Evolutionary conservation across 2,888 invertebrate genomes (phyloP).

Genomic region (Agriopis marginaria): DNA sequence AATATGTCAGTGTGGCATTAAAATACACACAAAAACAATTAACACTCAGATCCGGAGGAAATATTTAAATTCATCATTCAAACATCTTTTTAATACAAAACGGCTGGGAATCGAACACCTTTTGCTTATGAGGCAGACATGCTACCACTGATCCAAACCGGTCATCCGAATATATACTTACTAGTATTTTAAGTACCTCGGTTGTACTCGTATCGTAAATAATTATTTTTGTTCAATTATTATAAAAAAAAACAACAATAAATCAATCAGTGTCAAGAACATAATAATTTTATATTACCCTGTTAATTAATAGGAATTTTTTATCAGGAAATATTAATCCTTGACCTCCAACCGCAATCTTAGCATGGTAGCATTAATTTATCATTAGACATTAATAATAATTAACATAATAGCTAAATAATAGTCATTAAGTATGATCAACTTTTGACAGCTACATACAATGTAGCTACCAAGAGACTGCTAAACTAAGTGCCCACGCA

Average conservation of each 20-base stretch:
- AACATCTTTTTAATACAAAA: too few species aligned
- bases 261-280: background rate
- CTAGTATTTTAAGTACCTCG: too few species aligned
- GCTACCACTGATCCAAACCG: too few species aligned
- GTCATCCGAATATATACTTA: too few species aligned
- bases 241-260: background rate
- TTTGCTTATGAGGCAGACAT: too few species aligned
- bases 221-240: background rate
- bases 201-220: too few species aligned
- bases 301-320: conserved; percentile 10
- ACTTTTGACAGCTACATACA: conserved; percentile 61
- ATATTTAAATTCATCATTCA: too few species aligned
- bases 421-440: conserved; percentile 20
- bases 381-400: conserved; percentile 24
- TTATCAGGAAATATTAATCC: background rate
- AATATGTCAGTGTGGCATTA: too few species aligned
- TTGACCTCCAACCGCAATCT: conserved; percentile 8
- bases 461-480: conserved; percentile 62
- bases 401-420: conserved; percentile 25
- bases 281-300: background rate
- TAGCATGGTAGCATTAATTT: conserved; percentile 5
- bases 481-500: conserved; percentile 78
- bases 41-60: too few species aligned
- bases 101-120: too few species aligned
- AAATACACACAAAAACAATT: too few species aligned